Percentiles rank a stretch among this genome's conserved stretches.
Conservation (phyloP, 1,140 invertebrate genomes). For the Arctopsyche grandis region DNA sequence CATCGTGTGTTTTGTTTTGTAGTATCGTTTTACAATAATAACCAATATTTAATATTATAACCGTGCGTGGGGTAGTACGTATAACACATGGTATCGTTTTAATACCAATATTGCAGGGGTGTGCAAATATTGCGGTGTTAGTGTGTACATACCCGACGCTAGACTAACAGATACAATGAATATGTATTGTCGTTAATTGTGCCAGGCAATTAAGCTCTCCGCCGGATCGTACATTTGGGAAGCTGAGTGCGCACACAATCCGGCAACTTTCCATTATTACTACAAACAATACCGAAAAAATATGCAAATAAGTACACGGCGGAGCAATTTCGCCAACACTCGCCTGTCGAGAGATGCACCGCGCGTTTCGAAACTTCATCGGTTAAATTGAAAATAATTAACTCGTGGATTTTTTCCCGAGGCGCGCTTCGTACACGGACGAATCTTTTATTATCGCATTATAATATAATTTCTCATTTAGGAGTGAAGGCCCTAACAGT, state of each 20-base stretch:
- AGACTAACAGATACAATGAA: conserved; percentile 59
- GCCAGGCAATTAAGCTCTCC: conserved; percentile 61
- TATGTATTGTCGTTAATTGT: conserved; percentile 65
- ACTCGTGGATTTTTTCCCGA: neutral
- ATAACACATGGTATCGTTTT: neutral
- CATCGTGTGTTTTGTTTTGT: too few relatives aligned
- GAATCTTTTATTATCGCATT: conserved; percentile 12
- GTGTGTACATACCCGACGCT: neutral
- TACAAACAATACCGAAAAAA: neutral
- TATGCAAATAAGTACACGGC: neutral
- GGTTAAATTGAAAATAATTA: too few relatives aligned
- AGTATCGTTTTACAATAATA: too few relatives aligned
- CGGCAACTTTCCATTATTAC: neutral
- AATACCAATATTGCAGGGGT: neutral
- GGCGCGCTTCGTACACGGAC: neutral
- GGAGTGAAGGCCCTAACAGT: neutral
- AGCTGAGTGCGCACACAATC: neutral
- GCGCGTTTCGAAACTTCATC: too few relatives aligned
- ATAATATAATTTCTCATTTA: neutral
- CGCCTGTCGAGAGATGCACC: too few relatives aligned
- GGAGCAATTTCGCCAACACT: too few relatives aligned
- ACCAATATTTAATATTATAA: too few relatives aligned
- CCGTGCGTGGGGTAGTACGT: too few relatives aligned
- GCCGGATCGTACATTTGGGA: conserved; percentile 37
- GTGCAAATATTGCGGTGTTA: conserved; percentile 17